phyloP scores from a whole-genome alignment of 1,140 invertebrate genomes.

The Ostrea denselamellosa region DNA sequence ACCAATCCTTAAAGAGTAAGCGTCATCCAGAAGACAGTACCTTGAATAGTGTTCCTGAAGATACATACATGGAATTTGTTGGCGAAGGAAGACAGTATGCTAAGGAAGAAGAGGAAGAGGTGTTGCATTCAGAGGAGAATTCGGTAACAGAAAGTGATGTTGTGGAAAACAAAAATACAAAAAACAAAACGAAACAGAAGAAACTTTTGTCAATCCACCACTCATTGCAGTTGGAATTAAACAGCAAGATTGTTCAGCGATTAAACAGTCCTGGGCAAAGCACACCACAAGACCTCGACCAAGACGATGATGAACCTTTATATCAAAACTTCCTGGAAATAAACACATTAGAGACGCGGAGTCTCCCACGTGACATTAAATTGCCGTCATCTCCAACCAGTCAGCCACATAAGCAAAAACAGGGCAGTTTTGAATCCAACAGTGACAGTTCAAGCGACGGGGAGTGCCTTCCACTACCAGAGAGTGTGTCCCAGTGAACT shows the following conservation, averaged over 20 bases:
- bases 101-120: background rate
- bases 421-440: slow-evolving; percentile 5
- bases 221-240: background rate
- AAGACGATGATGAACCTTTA: slow-evolving; percentile 3
- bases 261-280: background rate
- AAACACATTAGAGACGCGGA: slow-evolving; percentile 17
- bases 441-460: background rate
- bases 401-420: background rate
- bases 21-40: background rate
- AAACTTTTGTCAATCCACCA: background rate
- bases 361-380: slow-evolving; percentile 25
- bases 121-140: background rate
- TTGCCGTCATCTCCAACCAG: background rate
- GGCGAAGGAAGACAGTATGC: background rate
- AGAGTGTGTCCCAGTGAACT: too few species aligned
- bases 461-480: background rate
- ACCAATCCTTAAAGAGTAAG: background rate
- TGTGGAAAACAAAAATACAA: background rate
- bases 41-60: slow-evolving; percentile 2
- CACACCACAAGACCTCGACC: background rate
- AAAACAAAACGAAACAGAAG: background rate
- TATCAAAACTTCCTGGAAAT: slow-evolving; percentile 1
- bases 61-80: background rate
- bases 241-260: background rate
- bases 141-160: background rate